Base-by-base conservation (phyloP, 2,797 vertebrate species). In the Falco cherrug region DNA sequence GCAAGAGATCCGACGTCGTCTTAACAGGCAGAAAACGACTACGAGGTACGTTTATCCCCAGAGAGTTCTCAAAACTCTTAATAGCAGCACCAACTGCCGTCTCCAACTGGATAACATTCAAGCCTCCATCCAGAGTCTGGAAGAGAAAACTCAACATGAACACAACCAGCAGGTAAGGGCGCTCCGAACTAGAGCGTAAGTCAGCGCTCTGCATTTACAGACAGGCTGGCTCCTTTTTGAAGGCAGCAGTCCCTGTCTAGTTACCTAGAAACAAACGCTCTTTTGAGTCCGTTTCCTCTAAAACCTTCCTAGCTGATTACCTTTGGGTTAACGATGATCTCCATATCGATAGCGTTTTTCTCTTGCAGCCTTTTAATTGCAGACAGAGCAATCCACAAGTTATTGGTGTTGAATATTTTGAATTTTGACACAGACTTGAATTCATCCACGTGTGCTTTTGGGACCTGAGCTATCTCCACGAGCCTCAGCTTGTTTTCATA, bases 341-440 rank as follows among this genome's bases (percentile, higher is more conserved):
- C 99, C 99, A 99, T 98, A 97, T 99, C 99, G 97, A 99, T 99
- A 68, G 98, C 94, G 5, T 98, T 99, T 51, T 98, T 97, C 89
- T 99, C 98, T 85, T 99, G 99, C 86, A 99, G 98, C 93, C 99
- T 98, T 98, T 99, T 99, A 95, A 99, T 98, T 51, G 99, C 99
- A 56, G 98, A 98, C 96, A 99, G 97, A 24, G 99, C 99, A 94
- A 99, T 99, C 99, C 99, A 99, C 97, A 99, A 87, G 94, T 99
- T 99, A 98, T 99, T 99, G 94, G 99, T 99, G 95, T 99, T 99
- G 98, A 99, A 99, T 97, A 99, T 99, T 98, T 99, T 99, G 98
- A 99, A 99, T 97, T 99, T 99, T 71, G 99, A 99, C 95, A 99
- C 99, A 0, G 99, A 99, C 97, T 99, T 99, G 98, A 99, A 99